Evolutionary conservation across 2,888 invertebrate species (phyloP).

Genomic region (Allacma fusca): DNA sequence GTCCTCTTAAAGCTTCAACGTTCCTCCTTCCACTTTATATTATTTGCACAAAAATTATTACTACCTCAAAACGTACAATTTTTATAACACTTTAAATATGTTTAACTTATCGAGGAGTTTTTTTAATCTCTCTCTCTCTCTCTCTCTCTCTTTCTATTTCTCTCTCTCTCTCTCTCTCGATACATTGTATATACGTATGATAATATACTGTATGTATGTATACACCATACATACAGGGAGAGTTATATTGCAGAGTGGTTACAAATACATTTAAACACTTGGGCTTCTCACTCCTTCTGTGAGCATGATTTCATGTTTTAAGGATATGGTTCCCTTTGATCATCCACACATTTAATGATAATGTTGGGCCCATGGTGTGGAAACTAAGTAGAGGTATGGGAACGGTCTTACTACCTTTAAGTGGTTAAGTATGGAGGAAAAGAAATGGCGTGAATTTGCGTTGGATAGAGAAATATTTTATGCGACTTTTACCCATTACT

Average conservation of each 20-base stretch:
- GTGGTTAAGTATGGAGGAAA: not conserved
- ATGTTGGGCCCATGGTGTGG: not conserved
- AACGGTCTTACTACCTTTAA: not conserved
- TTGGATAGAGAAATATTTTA: constrained; percentile 20
- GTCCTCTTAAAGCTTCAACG: constrained; percentile 17
- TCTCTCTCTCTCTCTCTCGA: too few species aligned
- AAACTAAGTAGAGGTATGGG: too few species aligned
- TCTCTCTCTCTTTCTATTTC: too few species aligned
- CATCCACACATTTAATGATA: not conserved
- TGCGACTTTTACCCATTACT: constrained; percentile 36
- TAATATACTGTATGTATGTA: too few species aligned
- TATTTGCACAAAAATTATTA: constrained; percentile 32
- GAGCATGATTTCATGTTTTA: constrained; percentile 7
- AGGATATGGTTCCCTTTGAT: not conserved
- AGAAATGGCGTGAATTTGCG: constrained; percentile 25
- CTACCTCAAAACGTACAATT: not conserved
- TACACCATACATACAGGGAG: too few species aligned
- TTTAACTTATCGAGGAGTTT: not conserved
- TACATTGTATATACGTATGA: not conserved
- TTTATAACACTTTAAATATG: constrained; percentile 12
- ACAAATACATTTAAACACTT: too few species aligned
- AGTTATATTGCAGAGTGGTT: too few species aligned
- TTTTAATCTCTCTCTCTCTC: not conserved
- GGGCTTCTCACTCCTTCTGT: not conserved
- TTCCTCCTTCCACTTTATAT: constrained; percentile 2